Base-by-base conservation (phyloP, 2,113 vertebrate genomes). In the Menura novaehollandiae region DNA sequence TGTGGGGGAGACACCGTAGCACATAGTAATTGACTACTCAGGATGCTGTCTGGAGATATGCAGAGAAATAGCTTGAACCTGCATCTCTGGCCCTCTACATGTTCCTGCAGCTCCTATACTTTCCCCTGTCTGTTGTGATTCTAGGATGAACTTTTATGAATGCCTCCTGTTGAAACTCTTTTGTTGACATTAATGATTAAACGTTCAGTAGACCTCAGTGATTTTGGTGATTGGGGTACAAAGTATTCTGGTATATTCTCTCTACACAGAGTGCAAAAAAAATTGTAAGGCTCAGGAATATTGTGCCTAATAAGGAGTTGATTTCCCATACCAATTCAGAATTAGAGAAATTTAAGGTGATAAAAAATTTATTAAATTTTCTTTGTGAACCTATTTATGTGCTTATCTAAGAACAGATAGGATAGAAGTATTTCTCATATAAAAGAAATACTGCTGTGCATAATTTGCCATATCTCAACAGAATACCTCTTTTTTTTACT, bases 71-170 rank as follows among this genome's bases (percentile, higher is more conserved):
- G 1, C 56, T 44, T 35, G 16, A 74, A 41, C 9, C 6, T 35
- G 4, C 13, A 23, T 19, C 11, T 84, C 43, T 68, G 30, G 35
- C 5, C 8, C 49, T 43, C 27, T 77, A 5, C 9, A 20, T 47
- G 13, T 68, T 87, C 20, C 23, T 63, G 14, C 2, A 39, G 26
- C 24, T 60, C 14, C 49, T 41, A 23, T 3, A 11, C 71, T 82
- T 26, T 62, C 32, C 1, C 0, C 22, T 22, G 19, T 6, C 20
- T 72, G 8, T n/a, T 47, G 6, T 32, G n/a, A 41, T 37, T 63
- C 30, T 62, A 52, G 52, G 9, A 52, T 49, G 20, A 75, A 6
- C 4, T 58, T 90, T 59, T 55, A 63, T 41, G 12, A 63, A 14
- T 73, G 18, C 4, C 4, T 73, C 7, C 7, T 39, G 2, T 27